phyloP scores from a whole-genome alignment of 1,140 invertebrate genomes.

The Euura saliciscinereae region DNA sequence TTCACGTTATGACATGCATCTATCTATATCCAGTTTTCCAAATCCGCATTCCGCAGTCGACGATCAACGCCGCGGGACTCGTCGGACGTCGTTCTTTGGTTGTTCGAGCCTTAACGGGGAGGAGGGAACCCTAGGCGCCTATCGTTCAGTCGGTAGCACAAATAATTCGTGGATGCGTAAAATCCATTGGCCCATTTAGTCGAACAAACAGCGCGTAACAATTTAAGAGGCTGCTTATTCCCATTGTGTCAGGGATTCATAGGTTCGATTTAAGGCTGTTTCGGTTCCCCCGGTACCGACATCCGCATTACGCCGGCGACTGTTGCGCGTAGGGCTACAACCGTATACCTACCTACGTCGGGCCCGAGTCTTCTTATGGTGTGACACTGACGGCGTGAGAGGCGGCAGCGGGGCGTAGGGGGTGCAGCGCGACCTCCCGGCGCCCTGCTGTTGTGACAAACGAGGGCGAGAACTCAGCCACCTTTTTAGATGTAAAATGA shows the following conservation, averaged over 20 bases:
- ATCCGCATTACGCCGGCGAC: constrained; percentile 13
- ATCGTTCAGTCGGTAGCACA: constrained; percentile 27
- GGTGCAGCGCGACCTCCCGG: constrained; percentile 11
- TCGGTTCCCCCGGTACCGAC: background rate
- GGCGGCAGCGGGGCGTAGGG: background rate
- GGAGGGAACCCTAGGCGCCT: background rate
- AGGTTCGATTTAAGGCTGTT: background rate
- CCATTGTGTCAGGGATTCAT: constrained; percentile 11
- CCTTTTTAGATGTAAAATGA: constrained; percentile 41
- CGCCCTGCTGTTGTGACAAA: constrained; percentile 42
- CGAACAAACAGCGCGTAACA: constrained; percentile 53
- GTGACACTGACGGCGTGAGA: too few species aligned
- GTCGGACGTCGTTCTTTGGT: too few species aligned
- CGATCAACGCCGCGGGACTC: too few species aligned
- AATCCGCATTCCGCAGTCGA: too few species aligned
- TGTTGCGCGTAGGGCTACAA: constrained; percentile 15
- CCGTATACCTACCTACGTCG: background rate
- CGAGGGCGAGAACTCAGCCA: constrained; percentile 53
- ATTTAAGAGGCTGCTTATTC: constrained; percentile 28
- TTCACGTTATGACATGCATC: too few species aligned
- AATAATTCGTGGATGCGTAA: constrained; percentile 57
- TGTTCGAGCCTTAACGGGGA: too few species aligned
- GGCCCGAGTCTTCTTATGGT: background rate
- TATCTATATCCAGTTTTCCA: too few species aligned
- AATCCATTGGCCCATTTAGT: constrained; percentile 50